A percentile compares a stretch with the other conserved stretches of the same genome.
Evolutionary conservation across 23 tunicate genomes (phyloP).

Genomic region (Clavelina lepadiformis): DNA sequence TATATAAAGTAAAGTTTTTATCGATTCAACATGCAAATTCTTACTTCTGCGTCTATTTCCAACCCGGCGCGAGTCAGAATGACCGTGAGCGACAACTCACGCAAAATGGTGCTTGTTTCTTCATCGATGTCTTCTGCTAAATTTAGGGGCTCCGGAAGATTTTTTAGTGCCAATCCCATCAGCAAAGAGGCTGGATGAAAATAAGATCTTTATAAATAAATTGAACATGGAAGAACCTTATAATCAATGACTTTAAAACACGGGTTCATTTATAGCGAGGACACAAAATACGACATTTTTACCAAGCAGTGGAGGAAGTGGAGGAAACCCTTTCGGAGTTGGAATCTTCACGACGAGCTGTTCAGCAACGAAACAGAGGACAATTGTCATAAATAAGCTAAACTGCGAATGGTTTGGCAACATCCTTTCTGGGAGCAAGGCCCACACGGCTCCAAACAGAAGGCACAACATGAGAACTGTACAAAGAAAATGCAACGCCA

Average conservation of each 20-base stretch:
- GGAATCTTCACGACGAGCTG: conserved; percentile 66
- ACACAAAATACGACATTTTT: too few species aligned
- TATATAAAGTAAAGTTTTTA: too few species aligned
- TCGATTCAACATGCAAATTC: too few species aligned
- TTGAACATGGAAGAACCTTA: too few species aligned
- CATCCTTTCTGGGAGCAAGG: conserved; percentile 48
- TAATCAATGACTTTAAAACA: too few species aligned
- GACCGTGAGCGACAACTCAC: conserved; percentile 56
- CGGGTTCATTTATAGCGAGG: too few species aligned
- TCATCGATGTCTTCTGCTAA: conserved; percentile 42
- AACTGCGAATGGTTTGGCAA: conserved; percentile 40
- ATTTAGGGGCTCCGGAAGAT: conserved; percentile 51
- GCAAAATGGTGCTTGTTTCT: conserved; percentile 31
- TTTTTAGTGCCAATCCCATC: conserved; percentile 54
- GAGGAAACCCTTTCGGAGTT: conserved; percentile 63
- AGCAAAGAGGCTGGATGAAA: conserved; percentile 77
- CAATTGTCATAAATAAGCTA: conserved; percentile 50
- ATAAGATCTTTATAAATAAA: too few species aligned
- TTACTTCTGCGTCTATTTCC: conserved; percentile 75
- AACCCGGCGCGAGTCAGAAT: conserved; percentile 71
- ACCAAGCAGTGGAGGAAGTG: conserved; percentile 70
- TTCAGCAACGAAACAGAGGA: conserved; percentile 66
- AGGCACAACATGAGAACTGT: conserved; percentile 21
- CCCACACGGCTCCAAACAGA: conserved; percentile 50
- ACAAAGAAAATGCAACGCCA: conserved; percentile 3